Percentiles rank a stretch among this genome's conserved stretches.
These are phyloP conservation scores for Cinclus mexicanus DNA, from an alignment of 2,113 vertebrate genomes.

Conservation along the genomic window DNA sequence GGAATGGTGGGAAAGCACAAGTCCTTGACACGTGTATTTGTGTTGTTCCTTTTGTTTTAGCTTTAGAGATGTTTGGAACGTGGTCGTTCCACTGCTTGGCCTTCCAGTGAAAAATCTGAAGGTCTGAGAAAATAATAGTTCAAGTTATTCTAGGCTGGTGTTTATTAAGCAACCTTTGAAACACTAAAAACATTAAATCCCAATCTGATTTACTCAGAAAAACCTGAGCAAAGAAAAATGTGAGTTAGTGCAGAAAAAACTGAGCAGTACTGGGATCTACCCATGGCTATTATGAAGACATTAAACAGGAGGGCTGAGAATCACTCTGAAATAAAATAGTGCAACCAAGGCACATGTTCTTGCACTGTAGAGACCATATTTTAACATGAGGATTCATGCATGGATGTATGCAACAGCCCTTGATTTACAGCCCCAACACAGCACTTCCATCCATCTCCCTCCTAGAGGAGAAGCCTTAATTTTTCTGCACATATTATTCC, in stretches of 20 bases:
- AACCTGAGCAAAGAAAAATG: background rate
- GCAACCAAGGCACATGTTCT: background rate
- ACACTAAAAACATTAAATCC: background rate
- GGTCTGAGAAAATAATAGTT: background rate
- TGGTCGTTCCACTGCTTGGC: background rate
- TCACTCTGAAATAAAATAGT: background rate
- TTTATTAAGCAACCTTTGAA: background rate
- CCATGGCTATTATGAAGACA: background rate
- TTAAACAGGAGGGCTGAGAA: background rate
- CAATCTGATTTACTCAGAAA: background rate
- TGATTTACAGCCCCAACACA: background rate
- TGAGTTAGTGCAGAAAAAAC: background rate
- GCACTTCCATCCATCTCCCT: background rate
- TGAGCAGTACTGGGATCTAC: background rate
- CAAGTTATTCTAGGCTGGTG: background rate
- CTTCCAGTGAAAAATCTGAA: slow-evolving; percentile 12
- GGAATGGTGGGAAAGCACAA: background rate
- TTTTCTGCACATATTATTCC: background rate
- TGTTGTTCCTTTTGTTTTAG: background rate
- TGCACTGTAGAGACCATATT: background rate
- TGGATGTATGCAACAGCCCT: background rate
- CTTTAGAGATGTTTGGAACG: background rate
- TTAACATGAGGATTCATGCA: background rate
- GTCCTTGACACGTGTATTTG: background rate
- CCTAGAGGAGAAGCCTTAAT: background rate